Evolutionary conservation across 2,797 vertebrate genomes (phyloP).

Genomic region (Mormyrops boulengeri): DNA sequence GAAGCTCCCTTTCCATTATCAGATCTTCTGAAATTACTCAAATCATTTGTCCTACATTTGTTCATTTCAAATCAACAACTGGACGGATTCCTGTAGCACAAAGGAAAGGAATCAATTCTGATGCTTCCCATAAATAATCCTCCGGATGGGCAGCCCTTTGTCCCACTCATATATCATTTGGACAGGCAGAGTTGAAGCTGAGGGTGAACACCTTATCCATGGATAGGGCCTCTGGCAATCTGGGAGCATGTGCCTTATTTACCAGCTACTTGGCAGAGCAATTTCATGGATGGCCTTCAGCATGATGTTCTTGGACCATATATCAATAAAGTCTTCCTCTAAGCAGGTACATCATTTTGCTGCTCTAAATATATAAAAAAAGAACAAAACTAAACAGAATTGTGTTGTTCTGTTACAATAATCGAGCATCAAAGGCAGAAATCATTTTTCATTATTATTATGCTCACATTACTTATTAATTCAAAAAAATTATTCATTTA

Average conservation of each 20-base stretch:
- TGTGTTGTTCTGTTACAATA: background rate
- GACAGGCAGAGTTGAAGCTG: conserved; percentile 3
- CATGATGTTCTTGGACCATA: background rate
- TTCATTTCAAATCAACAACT: background rate
- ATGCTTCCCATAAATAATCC: background rate
- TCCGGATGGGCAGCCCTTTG: background rate
- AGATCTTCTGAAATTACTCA: background rate
- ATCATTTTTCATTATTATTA: background rate
- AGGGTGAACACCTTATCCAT: background rate
- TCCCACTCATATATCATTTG: background rate
- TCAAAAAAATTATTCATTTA: background rate
- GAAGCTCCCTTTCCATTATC: background rate
- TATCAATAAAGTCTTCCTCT: background rate
- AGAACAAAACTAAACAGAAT: background rate
- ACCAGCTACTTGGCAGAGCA: background rate
- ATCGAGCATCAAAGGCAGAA: background rate
- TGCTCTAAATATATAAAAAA: background rate
- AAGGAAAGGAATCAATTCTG: background rate
- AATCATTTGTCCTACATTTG: background rate
- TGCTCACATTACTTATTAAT: background rate
- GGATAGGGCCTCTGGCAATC: background rate
- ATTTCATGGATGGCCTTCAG: background rate
- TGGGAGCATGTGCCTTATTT: background rate
- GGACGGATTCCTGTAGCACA: background rate
- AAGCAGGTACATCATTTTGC: background rate